Evolutionary conservation across 30 jellyfish, hydroid and myxozoan species (phyloP), one percentile per base, ranked within the genome.

Genomic region (Hydractinia echinata): DNA sequence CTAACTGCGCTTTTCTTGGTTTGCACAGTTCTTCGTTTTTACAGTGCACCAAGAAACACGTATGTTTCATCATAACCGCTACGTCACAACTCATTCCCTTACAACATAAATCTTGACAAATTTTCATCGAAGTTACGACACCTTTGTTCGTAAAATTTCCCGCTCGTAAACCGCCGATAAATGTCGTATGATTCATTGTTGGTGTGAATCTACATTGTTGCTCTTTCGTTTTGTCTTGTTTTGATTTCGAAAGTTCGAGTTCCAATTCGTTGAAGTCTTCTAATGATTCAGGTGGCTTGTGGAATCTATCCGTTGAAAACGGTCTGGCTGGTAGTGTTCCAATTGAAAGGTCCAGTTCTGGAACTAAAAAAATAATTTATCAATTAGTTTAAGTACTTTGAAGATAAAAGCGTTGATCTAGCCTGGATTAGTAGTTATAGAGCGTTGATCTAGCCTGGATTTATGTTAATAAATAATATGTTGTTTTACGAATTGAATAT

Each of bases 11-110:
- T 48, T 76, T 86, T 55, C 97, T 85, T 67, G 97, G 97, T 53
- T 67, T 73, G 85, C 97, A 91, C 10, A 91, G 81, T 19, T 88
- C 72, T 69, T 70, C 66, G 56, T 69, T 85, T 56, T 86, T 91
- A 73, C 97, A 91, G 8, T 93, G 55, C 50, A 91, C 96, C 51
- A 82, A 73, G 62, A 91, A 91, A 64, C 97, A 91, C 5, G 96
- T 87, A 5, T 94, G 94, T 72, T 85, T 86, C 97, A 91, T 91
- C 97, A 91, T 91, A 55, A 91, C 93, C 5, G 97, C 97, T 5
- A 91, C 74, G 74, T 91, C 97, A 77, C 97, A 91, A 21, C 44
- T 81, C 4, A 82, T 13, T 55, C 55, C 87, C 60, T 82, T 83
- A 56, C 97, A 91, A 66, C 97, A 91, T 10, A 78, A 68, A 10